These are phyloP conservation scores for Aleiodes testaceus DNA, from an alignment of 2,888 invertebrate genomes.

Conservation along the genomic window DNA sequence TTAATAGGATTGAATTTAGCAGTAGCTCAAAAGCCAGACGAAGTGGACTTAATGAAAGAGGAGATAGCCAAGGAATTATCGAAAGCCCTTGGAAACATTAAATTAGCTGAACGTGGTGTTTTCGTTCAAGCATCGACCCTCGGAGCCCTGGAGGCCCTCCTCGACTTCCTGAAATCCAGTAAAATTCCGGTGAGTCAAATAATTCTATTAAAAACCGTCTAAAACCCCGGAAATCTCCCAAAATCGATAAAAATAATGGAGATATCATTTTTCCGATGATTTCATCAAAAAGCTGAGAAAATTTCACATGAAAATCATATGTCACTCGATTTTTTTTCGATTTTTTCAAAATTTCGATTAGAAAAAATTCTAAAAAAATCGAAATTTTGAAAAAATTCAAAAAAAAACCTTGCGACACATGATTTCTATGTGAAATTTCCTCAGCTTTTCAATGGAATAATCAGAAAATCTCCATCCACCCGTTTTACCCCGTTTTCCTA, in stretches of 20 bases:
- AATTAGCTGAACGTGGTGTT: slow-evolving; percentile 92
- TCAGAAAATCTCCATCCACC: too few species aligned
- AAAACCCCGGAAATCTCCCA: too few species aligned
- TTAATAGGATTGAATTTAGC: slow-evolving; percentile 86
- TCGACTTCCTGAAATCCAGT: slow-evolving; percentile 92
- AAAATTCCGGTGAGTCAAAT: slow-evolving; percentile 90
- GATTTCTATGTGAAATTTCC: too few species aligned
- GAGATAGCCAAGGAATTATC: slow-evolving; percentile 91
- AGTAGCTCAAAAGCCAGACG: slow-evolving; percentile 94
- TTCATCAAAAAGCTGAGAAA: too few species aligned
- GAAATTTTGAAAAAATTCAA: too few species aligned
- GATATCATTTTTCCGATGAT: too few species aligned
- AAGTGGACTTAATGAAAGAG: slow-evolving; percentile 89
- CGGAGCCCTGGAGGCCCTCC: slow-evolving; percentile 96
- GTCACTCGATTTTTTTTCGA: too few species aligned
- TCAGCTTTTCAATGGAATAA: too few species aligned
- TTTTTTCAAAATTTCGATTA: too few species aligned
- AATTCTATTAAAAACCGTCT: background rate
- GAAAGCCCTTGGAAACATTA: slow-evolving; percentile 93
- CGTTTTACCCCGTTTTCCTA: slow-evolving; percentile 25
- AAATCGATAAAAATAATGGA: background rate
- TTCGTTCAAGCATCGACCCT: slow-evolving; percentile 99
- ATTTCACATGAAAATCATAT: too few species aligned
- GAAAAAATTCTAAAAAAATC: too few species aligned
- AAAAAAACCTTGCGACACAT: too few species aligned